phyloP scores from a whole-genome alignment of 2,797 vertebrate species.

The Helostoma temminkii region DNA sequence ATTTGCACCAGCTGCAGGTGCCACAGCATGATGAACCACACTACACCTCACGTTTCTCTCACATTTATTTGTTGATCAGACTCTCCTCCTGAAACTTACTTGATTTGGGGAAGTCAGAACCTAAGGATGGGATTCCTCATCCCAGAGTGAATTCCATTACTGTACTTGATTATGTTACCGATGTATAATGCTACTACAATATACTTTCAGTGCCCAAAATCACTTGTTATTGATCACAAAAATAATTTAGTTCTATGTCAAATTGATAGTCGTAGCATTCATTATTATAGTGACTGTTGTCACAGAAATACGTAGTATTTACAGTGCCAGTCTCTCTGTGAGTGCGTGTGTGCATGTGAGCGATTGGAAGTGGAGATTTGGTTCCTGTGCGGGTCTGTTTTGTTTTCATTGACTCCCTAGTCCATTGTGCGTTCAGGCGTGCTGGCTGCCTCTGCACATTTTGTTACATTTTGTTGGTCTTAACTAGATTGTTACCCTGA shows the following conservation, averaged over 20 bases:
- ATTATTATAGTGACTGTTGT: slow-evolving; percentile 2
- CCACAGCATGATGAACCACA: slow-evolving; percentile 68
- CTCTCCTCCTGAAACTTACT: slow-evolving; percentile 12
- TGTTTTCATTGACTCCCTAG: slow-evolving; percentile 67
- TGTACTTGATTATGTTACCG: slow-evolving; percentile 7
- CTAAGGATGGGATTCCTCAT: slow-evolving; percentile 22
- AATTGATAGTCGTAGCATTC: not conserved
- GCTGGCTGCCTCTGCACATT: slow-evolving; percentile 71
- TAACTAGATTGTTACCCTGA: slow-evolving; percentile 44
- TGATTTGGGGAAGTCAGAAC: slow-evolving; percentile 25
- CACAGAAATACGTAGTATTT: slow-evolving; percentile 32
- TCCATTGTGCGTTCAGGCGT: slow-evolving; percentile 66
- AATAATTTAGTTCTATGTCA: not conserved
- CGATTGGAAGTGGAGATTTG: slow-evolving; percentile 13
- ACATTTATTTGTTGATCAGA: slow-evolving; percentile 50
- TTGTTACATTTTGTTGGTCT: slow-evolving; percentile 65
- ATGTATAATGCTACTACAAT: slow-evolving; percentile 3
- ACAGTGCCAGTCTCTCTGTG: slow-evolving; percentile 32
- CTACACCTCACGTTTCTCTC: slow-evolving; percentile 74
- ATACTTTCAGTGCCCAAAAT: not conserved
- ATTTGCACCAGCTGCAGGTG: slow-evolving; percentile 53
- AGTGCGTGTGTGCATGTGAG: slow-evolving; percentile 27
- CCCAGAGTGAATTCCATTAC: slow-evolving; percentile 15
- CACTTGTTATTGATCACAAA: not conserved
- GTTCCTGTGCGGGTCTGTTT: slow-evolving; percentile 57